phyloP scores from a whole-genome alignment of 2,113 vertebrate species.

The Rhabdomys dilectus region DNA sequence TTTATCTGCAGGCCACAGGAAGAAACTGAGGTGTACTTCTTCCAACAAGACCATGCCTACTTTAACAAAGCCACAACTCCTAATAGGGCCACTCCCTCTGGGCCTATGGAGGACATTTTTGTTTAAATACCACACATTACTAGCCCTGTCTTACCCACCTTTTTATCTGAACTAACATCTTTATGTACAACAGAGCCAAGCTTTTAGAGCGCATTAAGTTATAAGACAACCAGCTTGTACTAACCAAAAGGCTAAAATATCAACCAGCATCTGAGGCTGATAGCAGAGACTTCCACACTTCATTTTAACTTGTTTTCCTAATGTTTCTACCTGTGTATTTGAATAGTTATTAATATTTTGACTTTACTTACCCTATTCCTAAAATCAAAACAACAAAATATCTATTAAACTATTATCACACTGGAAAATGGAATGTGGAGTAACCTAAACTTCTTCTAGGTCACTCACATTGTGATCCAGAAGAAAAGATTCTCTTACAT shows the following conservation, averaged over 20 bases:
- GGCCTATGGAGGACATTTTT: neutral
- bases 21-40: neutral
- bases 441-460: neutral
- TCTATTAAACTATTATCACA: neutral
- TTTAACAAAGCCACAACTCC: neutral
- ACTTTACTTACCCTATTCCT: neutral
- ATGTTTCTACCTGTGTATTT: neutral
- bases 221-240: neutral
- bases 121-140: neutral
- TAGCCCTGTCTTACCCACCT: neutral
- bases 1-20: neutral
- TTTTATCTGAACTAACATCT: neutral
- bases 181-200: neutral
- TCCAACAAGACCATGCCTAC: neutral
- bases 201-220: neutral
- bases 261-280: too few relatives aligned
- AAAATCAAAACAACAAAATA: neutral
- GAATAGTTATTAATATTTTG: neutral
- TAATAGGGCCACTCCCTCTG: neutral
- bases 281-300: neutral
- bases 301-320: neutral
- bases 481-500: neutral
- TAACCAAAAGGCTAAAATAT: neutral
- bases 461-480: neutral
- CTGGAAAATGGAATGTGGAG: too few relatives aligned